Conservation (phyloP, 2,113 vertebrate species). For the Lepus americanus region DNA sequence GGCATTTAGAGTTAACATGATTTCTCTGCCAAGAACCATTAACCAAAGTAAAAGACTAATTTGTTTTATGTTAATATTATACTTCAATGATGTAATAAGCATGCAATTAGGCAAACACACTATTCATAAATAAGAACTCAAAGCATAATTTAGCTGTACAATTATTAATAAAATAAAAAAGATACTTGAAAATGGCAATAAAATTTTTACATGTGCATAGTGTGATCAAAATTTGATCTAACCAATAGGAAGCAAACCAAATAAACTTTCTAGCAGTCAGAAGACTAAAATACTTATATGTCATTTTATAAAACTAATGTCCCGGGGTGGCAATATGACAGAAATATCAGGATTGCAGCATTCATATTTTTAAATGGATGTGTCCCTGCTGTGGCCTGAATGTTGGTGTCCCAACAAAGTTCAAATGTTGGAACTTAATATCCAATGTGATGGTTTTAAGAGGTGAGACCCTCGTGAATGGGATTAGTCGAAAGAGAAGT, state of each 20-base stretch:
- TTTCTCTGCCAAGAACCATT: background rate
- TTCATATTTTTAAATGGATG: background rate
- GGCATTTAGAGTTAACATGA: conserved; percentile 40
- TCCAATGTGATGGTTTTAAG: background rate
- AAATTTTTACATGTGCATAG: background rate
- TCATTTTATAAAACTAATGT: background rate
- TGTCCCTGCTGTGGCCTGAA: background rate
- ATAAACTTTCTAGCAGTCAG: background rate
- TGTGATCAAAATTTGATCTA: background rate
- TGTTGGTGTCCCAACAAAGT: background rate
- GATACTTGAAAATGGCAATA: background rate
- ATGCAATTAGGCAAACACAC: background rate
- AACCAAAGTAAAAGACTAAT: background rate
- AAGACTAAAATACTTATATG: background rate
- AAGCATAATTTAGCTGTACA: background rate
- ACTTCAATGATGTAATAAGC: background rate
- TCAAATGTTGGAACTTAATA: background rate
- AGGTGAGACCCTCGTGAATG: background rate
- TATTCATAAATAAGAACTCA: background rate
- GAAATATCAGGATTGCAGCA: background rate
- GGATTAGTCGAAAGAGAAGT: background rate
- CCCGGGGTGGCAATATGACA: background rate
- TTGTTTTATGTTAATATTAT: background rate
- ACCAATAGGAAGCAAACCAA: background rate
- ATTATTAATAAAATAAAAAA: background rate